phyloP scores from a whole-genome alignment of 2,113 vertebrate genomes.

The Elgaria multicarinata region DNA sequence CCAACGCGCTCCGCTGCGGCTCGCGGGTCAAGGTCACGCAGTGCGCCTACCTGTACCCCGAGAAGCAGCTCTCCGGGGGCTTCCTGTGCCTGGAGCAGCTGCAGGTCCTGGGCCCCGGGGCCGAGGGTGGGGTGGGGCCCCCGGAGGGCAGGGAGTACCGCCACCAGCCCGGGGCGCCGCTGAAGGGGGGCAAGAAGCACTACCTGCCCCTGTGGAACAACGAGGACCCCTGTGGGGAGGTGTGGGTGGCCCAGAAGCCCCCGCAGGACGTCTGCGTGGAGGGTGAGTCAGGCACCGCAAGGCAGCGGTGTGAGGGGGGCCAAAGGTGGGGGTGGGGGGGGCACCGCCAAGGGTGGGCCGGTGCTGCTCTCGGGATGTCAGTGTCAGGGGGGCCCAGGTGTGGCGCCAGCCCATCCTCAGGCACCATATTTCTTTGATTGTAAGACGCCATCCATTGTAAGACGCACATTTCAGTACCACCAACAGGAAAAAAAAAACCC shows the following conservation, averaged over 20 bases:
- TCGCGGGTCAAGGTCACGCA: slow-evolving; percentile 70
- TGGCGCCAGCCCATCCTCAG: too few species aligned
- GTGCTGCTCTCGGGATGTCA: too few species aligned
- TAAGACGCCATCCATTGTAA: too few species aligned
- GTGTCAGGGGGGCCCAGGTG: too few species aligned
- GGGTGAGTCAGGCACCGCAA: slow-evolving; percentile 71
- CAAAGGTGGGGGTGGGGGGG: too few species aligned
- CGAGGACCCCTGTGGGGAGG: slow-evolving; percentile 85
- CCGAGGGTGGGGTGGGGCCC: slow-evolving; percentile 37
- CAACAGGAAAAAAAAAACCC: too few species aligned
- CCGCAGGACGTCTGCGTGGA: slow-evolving; percentile 71
- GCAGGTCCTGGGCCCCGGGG: slow-evolving; percentile 23
- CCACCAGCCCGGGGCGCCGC: slow-evolving; percentile 64
- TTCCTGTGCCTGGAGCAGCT: slow-evolving; percentile 80
- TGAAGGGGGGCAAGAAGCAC: slow-evolving; percentile 78
- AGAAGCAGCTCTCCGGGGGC: slow-evolving; percentile 78
- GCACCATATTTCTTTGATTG: too few species aligned
- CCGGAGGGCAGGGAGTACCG: slow-evolving; percentile 56
- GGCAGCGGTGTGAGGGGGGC: not conserved
- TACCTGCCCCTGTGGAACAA: slow-evolving; percentile 92
- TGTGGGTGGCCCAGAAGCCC: slow-evolving; percentile 74
- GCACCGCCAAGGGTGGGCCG: too few species aligned
- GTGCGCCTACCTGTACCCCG: slow-evolving; percentile 82
- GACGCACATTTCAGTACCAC: too few species aligned
- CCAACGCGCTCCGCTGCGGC: slow-evolving; percentile 81